Evolutionary conservation across 1,140 invertebrate species (phyloP), one percentile per base, ranked within the genome.

Genomic region (Calephelis virginiensis): DNA sequence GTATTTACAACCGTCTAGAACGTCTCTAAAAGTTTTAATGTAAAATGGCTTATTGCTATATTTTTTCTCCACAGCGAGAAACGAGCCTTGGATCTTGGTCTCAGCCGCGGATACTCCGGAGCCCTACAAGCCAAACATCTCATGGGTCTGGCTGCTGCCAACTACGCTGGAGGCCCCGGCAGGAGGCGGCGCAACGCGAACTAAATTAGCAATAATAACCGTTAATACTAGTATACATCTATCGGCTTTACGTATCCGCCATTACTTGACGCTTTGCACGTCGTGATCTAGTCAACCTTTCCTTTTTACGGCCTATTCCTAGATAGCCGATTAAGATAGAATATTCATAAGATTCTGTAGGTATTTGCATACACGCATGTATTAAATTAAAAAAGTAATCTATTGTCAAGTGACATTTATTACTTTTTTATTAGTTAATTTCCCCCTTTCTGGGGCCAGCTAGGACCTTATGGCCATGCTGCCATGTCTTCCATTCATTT

Each of bases 71-170:
- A 11, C 92, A 97, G 96, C 82, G 93, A 94, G 50, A 97, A 97
- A 88, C 94, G 96, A 3, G 96, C 95, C 47, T 89, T 97, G 56
- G 96, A 97, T 81, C 92, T 97, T 73, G 97, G 97, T 11, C 90
- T 98, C 53, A 95, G 93, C 68, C 95, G 97, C 45, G 97, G 97
- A 5, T 97, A 96, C 86, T 97, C 96, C 48, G 97, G 96, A 0
- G 95, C 96, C 37, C 95, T 97, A 77, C 95, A 97, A 53, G 97
- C 96, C 76, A 97, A 97, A 87, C 96, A 97, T 85, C 92, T 97
- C 74, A 97, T 98, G 95, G 97, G 96, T 1, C 83, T 97, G 50
- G 95, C 96, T 53, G 95, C 96, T 1, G 96, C 96, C 71, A 96
- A 96, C 87, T 97, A 94, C 87, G 95, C 96, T n/a, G 95, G 95